These are phyloP conservation scores for Dascyllus trimaculatus DNA, from an alignment of 2,113 vertebrate genomes.

Conservation along the genomic window DNA sequence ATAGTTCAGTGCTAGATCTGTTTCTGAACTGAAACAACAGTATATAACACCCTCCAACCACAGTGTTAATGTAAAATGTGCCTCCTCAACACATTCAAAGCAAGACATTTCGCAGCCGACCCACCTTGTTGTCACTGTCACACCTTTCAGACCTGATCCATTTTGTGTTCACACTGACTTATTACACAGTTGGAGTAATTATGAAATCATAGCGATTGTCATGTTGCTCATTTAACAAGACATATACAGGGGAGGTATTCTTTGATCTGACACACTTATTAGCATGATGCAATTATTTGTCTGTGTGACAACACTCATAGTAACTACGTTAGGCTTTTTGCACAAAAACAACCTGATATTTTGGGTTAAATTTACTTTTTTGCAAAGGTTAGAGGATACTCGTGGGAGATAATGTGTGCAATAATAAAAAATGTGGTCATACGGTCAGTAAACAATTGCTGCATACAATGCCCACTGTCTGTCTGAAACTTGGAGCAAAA, in stretches of 20 bases:
- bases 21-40: background rate
- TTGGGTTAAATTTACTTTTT: background rate
- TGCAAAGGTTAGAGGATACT: too few species aligned
- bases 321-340: background rate
- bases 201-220: too few species aligned
- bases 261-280: too few species aligned
- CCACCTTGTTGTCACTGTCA: conserved; percentile 4
- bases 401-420: too few species aligned
- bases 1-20: background rate
- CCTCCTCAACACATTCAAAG: background rate
- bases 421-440: background rate
- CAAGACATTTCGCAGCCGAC: background rate
- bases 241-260: too few species aligned
- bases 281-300: too few species aligned
- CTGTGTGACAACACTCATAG: too few species aligned
- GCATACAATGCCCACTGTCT: background rate
- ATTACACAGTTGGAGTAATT: too few species aligned
- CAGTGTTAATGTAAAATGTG: conserved; percentile 13
- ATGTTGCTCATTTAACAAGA: too few species aligned
- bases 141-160: background rate
- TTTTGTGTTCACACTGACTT: background rate
- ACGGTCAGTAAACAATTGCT: background rate
- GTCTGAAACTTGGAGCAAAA: background rate
- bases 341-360: background rate
- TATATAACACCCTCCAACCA: background rate